Conservation (phyloP, 1,140 invertebrate species). For the Drosophila sp. region DNA sequence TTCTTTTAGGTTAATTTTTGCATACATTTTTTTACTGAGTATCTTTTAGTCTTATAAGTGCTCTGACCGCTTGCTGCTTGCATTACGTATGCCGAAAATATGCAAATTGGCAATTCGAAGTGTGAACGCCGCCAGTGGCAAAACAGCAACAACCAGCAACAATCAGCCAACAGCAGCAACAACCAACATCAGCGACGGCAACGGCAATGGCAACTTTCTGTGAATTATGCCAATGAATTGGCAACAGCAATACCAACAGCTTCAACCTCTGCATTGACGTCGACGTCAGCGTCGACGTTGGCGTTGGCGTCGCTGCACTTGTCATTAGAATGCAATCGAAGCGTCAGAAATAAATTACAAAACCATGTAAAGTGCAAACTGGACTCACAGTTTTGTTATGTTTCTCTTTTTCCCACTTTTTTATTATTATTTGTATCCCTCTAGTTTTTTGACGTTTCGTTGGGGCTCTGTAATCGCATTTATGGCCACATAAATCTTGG, state of each 20-base stretch:
- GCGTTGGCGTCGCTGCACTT: slow-evolving; percentile 61
- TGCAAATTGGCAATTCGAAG: slow-evolving; percentile 80
- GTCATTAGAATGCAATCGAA: slow-evolving; percentile 81
- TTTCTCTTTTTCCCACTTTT: slow-evolving; percentile 16
- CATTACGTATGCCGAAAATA: slow-evolving; percentile 82
- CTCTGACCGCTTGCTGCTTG: slow-evolving; percentile 15
- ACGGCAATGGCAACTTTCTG: slow-evolving; percentile 37
- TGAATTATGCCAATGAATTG: slow-evolving; percentile 47
- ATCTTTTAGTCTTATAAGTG: slow-evolving; percentile 1
- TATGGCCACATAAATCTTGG: slow-evolving; percentile 80
- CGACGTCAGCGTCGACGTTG: slow-evolving; percentile 18
- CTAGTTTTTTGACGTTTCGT: slow-evolving; percentile 73
- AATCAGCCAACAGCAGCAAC: slow-evolving; percentile 9
- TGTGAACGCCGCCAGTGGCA: slow-evolving; percentile 78
- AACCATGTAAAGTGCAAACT: slow-evolving; percentile 80
- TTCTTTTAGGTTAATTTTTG: too few species aligned
- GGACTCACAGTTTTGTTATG: slow-evolving; percentile 56
- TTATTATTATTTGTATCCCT: slow-evolving; percentile 19
- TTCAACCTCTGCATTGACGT: neutral
- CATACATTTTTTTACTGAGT: neutral
- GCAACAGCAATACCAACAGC: slow-evolving; percentile 15
- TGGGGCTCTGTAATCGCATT: slow-evolving; percentile 74
- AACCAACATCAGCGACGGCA: slow-evolving; percentile 16
- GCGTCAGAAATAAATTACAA: slow-evolving; percentile 82
- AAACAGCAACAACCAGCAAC: slow-evolving; percentile 24